Evolutionary conservation across 2,797 vertebrate species (phyloP).

Genomic region (Sandelia bainsii): DNA sequence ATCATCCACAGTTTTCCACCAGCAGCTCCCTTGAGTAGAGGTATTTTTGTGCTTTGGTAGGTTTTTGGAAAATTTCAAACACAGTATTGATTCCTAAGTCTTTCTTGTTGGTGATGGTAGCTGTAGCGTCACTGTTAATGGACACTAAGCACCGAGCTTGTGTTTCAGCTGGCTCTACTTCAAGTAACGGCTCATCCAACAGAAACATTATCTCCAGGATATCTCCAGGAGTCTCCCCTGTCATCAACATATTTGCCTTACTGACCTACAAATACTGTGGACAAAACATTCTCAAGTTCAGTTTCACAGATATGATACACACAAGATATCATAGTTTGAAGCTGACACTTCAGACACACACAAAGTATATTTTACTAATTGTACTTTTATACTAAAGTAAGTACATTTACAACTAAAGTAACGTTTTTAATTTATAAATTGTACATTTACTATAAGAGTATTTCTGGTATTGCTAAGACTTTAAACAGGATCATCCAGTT

Average conservation of each 20-base stretch:
- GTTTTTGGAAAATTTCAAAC: conserved; percentile 36
- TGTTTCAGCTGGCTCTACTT: conserved; percentile 40
- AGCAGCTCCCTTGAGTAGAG: conserved; percentile 26
- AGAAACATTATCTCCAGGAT: conserved; percentile 23
- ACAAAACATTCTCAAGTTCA: conserved; percentile 5
- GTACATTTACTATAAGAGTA: no score
- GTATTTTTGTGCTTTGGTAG: conserved; percentile 56
- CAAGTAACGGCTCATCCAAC: neutral
- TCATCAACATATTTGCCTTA: conserved; percentile 26
- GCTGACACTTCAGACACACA: conserved; percentile 5
- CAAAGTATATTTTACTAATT: no score
- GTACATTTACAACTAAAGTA: no score
- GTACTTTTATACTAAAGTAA: no score
- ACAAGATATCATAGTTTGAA: neutral
- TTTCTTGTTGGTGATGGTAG: conserved; percentile 11
- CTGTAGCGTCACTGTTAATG: conserved; percentile 21
- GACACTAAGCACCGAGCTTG: conserved; percentile 47
- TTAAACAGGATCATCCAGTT: conserved; percentile 2
- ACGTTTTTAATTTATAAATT: no score
- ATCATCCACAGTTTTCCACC: conserved; percentile 43
- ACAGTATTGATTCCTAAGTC: conserved; percentile 41
- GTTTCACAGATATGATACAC: conserved; percentile 22
- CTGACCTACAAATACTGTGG: conserved; percentile 39
- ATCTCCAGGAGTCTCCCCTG: neutral
- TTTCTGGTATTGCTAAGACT: no score